These are phyloP conservation scores for Sebastes elongatus DNA, from an alignment of 2,797 vertebrate genomes.

Conservation along the genomic window DNA sequence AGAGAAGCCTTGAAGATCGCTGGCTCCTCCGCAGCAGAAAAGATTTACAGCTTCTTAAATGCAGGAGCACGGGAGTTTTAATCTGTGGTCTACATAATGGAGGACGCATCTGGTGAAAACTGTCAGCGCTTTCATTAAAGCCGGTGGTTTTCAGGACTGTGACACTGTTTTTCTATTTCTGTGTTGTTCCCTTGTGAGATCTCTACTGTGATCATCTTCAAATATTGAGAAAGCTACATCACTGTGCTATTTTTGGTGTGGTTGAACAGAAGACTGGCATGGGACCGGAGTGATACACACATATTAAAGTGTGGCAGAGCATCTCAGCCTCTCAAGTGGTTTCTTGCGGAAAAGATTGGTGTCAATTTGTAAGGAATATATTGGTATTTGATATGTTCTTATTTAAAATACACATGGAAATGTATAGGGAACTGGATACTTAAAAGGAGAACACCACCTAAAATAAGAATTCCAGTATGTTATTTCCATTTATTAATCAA, in stretches of 20 bases:
- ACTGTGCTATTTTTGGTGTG: slow-evolving; percentile 17
- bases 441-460: background rate
- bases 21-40: slow-evolving; percentile 2
- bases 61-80: slow-evolving; percentile 16
- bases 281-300: background rate
- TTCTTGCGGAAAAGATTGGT: background rate
- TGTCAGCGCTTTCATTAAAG: slow-evolving; percentile 39
- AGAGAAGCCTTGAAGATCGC: slow-evolving; percentile 3
- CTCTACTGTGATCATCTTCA: slow-evolving; percentile 25
- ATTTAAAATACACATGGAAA: background rate
- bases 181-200: slow-evolving; percentile 5
- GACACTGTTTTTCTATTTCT: slow-evolving; percentile 31
- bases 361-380: background rate
- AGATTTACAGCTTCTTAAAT: slow-evolving; percentile 45
- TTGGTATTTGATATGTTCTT: background rate
- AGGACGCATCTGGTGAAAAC: slow-evolving; percentile 21
- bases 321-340: background rate
- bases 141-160: slow-evolving; percentile 18
- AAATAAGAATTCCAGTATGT: background rate
- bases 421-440: background rate
- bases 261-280: background rate
- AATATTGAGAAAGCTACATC: background rate
- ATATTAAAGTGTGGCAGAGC: background rate
- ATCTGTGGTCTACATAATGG: slow-evolving; percentile 29
- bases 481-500: background rate